Evolutionary conservation across 2,888 invertebrate species (phyloP).

Genomic region (Cephus pulcher): DNA sequence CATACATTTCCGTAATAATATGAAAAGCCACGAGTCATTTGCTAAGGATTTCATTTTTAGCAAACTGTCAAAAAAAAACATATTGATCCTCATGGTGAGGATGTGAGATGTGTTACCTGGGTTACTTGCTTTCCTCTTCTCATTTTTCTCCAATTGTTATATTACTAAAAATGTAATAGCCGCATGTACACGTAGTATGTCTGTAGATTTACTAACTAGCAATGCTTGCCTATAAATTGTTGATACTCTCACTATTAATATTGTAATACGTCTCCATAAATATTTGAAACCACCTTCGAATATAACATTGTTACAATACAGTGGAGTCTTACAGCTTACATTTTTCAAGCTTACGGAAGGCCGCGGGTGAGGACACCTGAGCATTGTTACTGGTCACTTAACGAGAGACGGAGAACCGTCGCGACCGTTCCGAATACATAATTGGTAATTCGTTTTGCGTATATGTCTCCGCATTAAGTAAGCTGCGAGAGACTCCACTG

Average conservation of each 20-base stretch:
- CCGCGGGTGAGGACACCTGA: neutral
- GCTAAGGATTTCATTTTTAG: neutral
- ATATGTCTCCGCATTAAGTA: neutral
- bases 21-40: neutral
- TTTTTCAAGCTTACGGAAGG: neutral
- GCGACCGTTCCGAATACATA: neutral
- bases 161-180: neutral
- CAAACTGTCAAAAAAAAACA: neutral
- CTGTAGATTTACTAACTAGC: neutral
- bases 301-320: neutral
- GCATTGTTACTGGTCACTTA: too few relatives aligned
- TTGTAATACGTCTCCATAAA: neutral
- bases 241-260: neutral
- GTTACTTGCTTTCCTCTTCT: neutral
- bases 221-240: neutral
- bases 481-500: neutral
- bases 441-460: neutral
- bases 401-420: neutral
- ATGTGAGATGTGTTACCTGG: neutral
- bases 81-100: neutral
- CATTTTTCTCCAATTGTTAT: neutral
- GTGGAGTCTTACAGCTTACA: neutral
- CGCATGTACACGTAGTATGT: neutral
- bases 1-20: neutral
- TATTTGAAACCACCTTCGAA: neutral